These are phyloP conservation scores for Auanema sp. DNA, from an alignment of 2,888 invertebrate species.

Conservation along the genomic window DNA sequence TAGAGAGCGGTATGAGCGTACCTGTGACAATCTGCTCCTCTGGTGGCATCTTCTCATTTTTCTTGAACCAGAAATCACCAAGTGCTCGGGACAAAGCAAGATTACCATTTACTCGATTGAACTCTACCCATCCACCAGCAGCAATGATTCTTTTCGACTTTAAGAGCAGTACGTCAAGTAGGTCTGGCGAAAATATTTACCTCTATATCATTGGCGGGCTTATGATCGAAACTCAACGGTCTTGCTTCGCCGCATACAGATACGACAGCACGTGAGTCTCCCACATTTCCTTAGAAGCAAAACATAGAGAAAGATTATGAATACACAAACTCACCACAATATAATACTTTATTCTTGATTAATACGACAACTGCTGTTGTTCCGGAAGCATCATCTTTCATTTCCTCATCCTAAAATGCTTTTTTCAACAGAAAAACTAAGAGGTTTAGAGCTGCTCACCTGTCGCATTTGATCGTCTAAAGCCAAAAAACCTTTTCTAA, in stretches of 20 bases:
- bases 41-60: slow-evolving; percentile 80
- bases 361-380: slow-evolving; percentile 83
- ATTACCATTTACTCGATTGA: slow-evolving; percentile 86
- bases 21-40: slow-evolving; percentile 97
- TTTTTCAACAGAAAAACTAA: background rate
- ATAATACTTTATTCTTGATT: slow-evolving; percentile 79
- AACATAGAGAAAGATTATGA: background rate
- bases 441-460: background rate
- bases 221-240: slow-evolving; percentile 86
- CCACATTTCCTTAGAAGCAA: slow-evolving; percentile 80
- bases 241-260: slow-evolving; percentile 80
- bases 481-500: slow-evolving; percentile 86
- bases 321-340: slow-evolving; percentile 72
- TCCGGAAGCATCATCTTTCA: slow-evolving; percentile 89
- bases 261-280: slow-evolving; percentile 92
- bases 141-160: slow-evolving; percentile 79
- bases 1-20: no score
- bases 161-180: slow-evolving; percentile 2
- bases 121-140: slow-evolving; percentile 96
- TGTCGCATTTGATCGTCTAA: slow-evolving; percentile 81
- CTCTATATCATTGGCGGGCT: slow-evolving; percentile 66
- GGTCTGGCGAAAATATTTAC: slow-evolving; percentile 10
- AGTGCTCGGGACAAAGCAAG: slow-evolving; percentile 91
- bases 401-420: slow-evolving; percentile 73
- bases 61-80: slow-evolving; percentile 95